phyloP scores from a whole-genome alignment of 64 coral and sea anemone genomes.

The Montipora cactus region DNA sequence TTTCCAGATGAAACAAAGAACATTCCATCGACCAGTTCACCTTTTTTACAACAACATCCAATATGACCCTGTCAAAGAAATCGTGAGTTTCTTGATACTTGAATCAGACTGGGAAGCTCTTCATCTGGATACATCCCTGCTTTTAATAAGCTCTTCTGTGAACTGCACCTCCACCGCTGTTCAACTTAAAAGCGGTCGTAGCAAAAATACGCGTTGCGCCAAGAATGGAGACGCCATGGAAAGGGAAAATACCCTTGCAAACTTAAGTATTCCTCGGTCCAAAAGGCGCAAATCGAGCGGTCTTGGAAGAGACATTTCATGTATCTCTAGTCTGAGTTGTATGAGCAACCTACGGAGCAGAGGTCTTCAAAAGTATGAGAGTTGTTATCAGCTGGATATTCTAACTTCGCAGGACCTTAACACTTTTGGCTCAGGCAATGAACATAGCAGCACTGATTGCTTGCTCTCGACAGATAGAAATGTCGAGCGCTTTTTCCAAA shows the following conservation, averaged over 20 bases:
- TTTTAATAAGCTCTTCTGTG: constrained; percentile 18
- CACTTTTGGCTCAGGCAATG: background rate
- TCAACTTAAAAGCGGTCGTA: background rate
- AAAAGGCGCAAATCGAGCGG: constrained; percentile 10
- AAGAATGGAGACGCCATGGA: background rate
- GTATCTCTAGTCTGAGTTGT: constrained; percentile 4
- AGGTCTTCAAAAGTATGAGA: constrained; percentile 44
- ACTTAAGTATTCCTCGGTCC: background rate
- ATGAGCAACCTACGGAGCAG: background rate
- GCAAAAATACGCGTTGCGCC: background rate
- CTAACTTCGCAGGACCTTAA: background rate
- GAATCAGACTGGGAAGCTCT: constrained; percentile 31
- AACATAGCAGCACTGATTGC: constrained; percentile 26
- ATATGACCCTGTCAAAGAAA: constrained; percentile 14
- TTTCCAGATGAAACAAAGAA: constrained; percentile 25
- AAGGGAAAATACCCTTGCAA: background rate
- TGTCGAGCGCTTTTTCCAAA: background rate
- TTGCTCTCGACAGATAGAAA: background rate
- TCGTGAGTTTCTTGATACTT: constrained; percentile 10
- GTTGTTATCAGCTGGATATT: constrained; percentile 21
- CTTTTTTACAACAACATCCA: constrained; percentile 43
- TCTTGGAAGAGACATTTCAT: background rate
- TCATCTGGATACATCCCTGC: constrained; percentile 3
- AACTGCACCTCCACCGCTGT: background rate
- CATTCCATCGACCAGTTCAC: constrained; percentile 29